Evolutionary conservation across 2,888 invertebrate species (phyloP).

Genomic region (Dimorphilus gyrociliatus): DNA sequence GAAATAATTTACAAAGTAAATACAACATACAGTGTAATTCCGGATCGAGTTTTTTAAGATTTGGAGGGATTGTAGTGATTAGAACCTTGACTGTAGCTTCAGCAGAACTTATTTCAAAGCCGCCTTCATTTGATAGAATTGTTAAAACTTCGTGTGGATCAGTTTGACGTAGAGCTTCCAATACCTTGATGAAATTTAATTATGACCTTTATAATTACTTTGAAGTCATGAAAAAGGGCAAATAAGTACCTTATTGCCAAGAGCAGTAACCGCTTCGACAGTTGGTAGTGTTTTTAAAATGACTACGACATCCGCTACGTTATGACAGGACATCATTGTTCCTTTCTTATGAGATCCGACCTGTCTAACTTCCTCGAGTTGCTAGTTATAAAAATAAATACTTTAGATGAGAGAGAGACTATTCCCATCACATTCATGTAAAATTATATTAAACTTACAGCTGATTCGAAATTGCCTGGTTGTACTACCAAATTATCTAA

Average conservation of each 20-base stretch:
- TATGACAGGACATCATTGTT: constrained; percentile 85
- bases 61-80: constrained; percentile 82
- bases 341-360: constrained; percentile 97
- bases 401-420: too few species aligned
- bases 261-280: constrained; percentile 19
- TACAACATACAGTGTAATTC: constrained; percentile 48
- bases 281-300: constrained; percentile 89
- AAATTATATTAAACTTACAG: constrained; percentile 51
- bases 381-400: constrained; percentile 41
- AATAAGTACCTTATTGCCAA: constrained; percentile 9
- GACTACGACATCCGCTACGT: constrained; percentile 87
- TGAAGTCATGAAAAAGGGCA: background rate
- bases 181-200: constrained; percentile 44
- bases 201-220: background rate
- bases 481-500: constrained; percentile 84
- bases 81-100: constrained; percentile 74
- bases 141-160: constrained; percentile 40
- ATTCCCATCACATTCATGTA: too few species aligned
- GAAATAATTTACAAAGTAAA: background rate
- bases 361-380: constrained; percentile 81
- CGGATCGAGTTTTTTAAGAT: constrained; percentile 76
- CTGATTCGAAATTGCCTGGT: constrained; percentile 81
- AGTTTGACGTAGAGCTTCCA: too few species aligned
- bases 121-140: constrained; percentile 48
- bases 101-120: constrained; percentile 70